Conservation (phyloP, 2,113 vertebrate genomes). For the Heterotis niloticus region DNA sequence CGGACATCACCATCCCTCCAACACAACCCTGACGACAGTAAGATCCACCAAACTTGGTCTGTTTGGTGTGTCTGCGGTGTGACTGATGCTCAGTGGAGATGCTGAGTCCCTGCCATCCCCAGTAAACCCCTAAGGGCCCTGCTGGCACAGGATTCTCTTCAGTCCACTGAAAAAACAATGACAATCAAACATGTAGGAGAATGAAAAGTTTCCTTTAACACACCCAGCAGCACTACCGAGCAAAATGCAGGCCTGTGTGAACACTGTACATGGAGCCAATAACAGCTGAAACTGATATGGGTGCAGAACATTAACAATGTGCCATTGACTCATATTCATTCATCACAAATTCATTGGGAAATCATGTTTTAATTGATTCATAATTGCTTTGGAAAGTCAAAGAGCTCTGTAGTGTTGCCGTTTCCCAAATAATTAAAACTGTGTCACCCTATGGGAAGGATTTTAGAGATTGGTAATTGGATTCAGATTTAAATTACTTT, state of each 20-base stretch:
- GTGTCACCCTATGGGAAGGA: slow-evolving; percentile 37
- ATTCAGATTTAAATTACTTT: slow-evolving; percentile 46
- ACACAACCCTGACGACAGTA: not conserved
- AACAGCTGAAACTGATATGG: slow-evolving; percentile 30
- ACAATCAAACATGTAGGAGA: too few species aligned
- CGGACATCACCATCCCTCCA: too few species aligned
- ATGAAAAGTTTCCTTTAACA: not conserved
- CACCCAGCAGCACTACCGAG: not conserved
- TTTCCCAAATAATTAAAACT: slow-evolving; percentile 46
- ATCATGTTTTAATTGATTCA: slow-evolving; percentile 48
- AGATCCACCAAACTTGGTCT: not conserved
- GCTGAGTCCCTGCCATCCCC: not conserved
- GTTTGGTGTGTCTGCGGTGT: not conserved
- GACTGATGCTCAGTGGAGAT: not conserved
- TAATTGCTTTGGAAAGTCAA: slow-evolving; percentile 46
- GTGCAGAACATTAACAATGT: slow-evolving; percentile 29
- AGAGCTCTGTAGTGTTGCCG: slow-evolving; percentile 30
- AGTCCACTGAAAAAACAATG: too few species aligned
- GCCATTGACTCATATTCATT: slow-evolving; percentile 31
- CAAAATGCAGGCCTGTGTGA: slow-evolving; percentile 28
- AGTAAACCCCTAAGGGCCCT: not conserved
- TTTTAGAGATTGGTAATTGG: slow-evolving; percentile 40
- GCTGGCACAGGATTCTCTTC: too few species aligned
- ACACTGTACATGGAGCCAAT: slow-evolving; percentile 39
- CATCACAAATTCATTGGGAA: slow-evolving; percentile 41